phyloP scores from a whole-genome alignment of 2,113 vertebrate species.

The Onychostoma macrolepis region DNA sequence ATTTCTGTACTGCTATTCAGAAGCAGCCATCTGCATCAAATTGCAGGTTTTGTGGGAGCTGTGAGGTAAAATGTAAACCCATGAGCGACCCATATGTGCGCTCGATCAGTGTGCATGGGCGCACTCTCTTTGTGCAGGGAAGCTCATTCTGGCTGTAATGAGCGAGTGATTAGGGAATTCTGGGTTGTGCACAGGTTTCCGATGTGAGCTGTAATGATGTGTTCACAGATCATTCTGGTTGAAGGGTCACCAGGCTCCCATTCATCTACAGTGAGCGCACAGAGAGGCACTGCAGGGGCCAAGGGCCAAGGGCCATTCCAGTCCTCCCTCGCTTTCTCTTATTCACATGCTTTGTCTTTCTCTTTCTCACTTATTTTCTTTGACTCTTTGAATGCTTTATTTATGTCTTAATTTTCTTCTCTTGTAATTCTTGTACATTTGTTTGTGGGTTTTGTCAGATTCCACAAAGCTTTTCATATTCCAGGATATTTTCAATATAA shows the following conservation, averaged over 20 bases:
- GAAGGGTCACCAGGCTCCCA: conserved; percentile 48
- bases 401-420: background rate
- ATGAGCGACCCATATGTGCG: conserved; percentile 57
- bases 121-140: conserved; percentile 65
- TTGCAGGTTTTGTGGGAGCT: background rate
- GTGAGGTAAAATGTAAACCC: conserved; percentile 30
- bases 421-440: background rate
- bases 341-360: background rate
- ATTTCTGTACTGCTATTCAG: background rate
- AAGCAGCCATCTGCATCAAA: too few species aligned
- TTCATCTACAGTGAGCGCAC: conserved; percentile 58
- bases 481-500: background rate
- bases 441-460: background rate
- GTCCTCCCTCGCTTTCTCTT: background rate
- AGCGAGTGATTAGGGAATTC: conserved; percentile 69
- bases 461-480: background rate
- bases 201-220: conserved; percentile 68
- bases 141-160: conserved; percentile 70
- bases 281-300: conserved; percentile 21
- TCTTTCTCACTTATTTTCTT: conserved; percentile 2
- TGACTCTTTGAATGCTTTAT: background rate
- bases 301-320: background rate
- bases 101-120: conserved; percentile 55
- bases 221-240: conserved; percentile 62
- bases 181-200: conserved; percentile 65